Evolutionary conservation across 2,888 invertebrate species (phyloP).

Genomic region (Tridacna gigas): DNA sequence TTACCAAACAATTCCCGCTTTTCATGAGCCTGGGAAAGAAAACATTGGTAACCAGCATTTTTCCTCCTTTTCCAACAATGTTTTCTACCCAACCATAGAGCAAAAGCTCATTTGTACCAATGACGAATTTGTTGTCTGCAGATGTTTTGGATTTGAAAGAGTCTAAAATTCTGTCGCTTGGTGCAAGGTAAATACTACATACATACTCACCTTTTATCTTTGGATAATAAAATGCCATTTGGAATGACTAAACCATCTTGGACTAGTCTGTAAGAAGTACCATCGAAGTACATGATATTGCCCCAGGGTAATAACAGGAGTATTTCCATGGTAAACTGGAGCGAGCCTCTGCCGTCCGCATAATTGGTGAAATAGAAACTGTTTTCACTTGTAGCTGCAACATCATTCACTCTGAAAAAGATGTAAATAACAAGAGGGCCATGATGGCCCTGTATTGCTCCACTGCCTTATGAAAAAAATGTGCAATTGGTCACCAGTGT

Average conservation of each 20-base stretch:
- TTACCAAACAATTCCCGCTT: too few species aligned
- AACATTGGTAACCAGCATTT: too few species aligned
- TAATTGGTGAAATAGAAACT: constrained; percentile 64
- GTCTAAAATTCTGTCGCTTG: too few species aligned
- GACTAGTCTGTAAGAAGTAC: constrained; percentile 42
- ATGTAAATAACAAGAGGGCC: background rate
- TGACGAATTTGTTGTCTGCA: too few species aligned
- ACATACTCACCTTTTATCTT: constrained; percentile 52
- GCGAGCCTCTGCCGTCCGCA: constrained; percentile 28
- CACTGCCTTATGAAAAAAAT: too few species aligned
- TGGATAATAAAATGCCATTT: constrained; percentile 61
- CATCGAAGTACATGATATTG: constrained; percentile 61
- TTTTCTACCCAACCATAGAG: too few species aligned
- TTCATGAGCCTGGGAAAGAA: too few species aligned
- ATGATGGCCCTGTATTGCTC: background rate
- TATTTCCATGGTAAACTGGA: constrained; percentile 39
- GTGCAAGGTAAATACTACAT: too few species aligned
- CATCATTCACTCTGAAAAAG: constrained; percentile 54
- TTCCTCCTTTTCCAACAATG: too few species aligned
- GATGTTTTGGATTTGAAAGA: too few species aligned
- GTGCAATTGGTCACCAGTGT: too few species aligned
- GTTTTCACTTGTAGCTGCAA: constrained; percentile 62
- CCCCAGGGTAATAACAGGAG: constrained; percentile 49
- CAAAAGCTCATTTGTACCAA: too few species aligned
- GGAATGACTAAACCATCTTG: constrained; percentile 51